Conservation (phyloP, 2,113 vertebrate species). For the Ptilonorhynchus violaceus region DNA sequence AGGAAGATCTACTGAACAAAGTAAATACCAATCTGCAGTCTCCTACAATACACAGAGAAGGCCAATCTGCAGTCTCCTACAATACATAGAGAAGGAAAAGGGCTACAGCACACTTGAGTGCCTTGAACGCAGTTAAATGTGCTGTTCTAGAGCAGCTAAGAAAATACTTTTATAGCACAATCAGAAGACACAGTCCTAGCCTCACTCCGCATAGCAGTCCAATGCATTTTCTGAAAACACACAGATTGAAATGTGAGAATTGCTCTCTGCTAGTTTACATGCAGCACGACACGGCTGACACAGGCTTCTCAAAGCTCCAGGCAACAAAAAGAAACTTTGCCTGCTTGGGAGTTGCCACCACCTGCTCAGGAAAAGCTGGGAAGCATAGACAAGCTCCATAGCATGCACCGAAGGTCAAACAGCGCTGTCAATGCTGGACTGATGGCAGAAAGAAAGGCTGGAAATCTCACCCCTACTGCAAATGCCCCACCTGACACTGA, state of each 20-base stretch:
- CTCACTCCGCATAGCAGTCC: not conserved
- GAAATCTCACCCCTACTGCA: not conserved
- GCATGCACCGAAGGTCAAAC: not conserved
- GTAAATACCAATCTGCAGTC: not conserved
- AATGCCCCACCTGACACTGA: not conserved
- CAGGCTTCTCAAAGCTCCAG: not conserved
- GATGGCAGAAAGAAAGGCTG: not conserved
- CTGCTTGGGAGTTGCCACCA: not conserved
- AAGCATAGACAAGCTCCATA: not conserved
- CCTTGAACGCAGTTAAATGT: not conserved
- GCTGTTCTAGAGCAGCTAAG: not conserved
- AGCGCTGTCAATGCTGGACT: not conserved
- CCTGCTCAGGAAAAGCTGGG: not conserved
- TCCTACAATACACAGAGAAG: not conserved
- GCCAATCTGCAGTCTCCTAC: not conserved
- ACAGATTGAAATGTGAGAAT: not conserved
- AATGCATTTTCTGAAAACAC: not conserved
- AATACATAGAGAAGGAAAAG: not conserved
- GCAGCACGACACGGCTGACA: accelerated
- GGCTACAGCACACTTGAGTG: not conserved
- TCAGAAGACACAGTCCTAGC: not conserved
- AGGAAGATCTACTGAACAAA: not conserved
- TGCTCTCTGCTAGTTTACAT: not conserved
- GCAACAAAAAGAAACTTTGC: not conserved
- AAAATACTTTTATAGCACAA: not conserved